A percentile compares a stretch with the other conserved stretches of the same genome.
Evolutionary conservation across 1,140 invertebrate genomes (phyloP).

Genomic region (Drosophila neocordata): DNA sequence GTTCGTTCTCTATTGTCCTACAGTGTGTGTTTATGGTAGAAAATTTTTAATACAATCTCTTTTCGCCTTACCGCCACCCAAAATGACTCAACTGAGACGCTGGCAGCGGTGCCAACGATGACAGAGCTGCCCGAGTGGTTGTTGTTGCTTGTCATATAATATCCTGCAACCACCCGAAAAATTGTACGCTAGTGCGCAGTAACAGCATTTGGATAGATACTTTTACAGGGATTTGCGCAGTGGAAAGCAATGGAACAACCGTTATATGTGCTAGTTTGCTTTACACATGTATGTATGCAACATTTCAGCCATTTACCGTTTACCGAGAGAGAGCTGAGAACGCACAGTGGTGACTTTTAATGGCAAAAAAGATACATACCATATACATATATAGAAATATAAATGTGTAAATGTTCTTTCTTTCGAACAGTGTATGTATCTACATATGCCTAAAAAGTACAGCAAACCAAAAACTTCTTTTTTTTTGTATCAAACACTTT

Average conservation of each 20-base stretch:
- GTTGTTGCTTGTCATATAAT: constrained; percentile 28
- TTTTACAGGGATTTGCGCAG: constrained; percentile 82
- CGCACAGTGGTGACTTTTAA: constrained; percentile 76
- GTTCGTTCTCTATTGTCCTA: not conserved
- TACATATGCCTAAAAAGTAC: not conserved
- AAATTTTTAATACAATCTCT: not conserved
- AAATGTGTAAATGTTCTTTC: not conserved
- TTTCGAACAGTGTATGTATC: constrained; percentile 61
- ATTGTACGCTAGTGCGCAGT: constrained; percentile 71
- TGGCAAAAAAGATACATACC: constrained; percentile 2
- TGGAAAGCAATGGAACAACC: constrained; percentile 60
- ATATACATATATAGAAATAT: not conserved
- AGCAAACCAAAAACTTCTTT: not conserved
- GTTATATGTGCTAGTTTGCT: constrained; percentile 23
- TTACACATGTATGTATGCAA: not conserved
- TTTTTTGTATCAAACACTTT: not conserved
- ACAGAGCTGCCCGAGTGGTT: constrained; percentile 6
- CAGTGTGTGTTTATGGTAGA: not conserved
- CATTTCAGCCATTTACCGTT: constrained; percentile 42
- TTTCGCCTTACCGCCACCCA: not conserved
- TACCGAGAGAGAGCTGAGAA: constrained; percentile 36
- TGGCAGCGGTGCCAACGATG: constrained; percentile 9
- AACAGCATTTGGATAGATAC: constrained; percentile 82
- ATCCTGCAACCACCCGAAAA: constrained; percentile 51
- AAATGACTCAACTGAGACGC: constrained; percentile 2